Percentiles rank a stretch among this genome's conserved stretches.
These are phyloP conservation scores for Cnemophilus loriae DNA, from an alignment of 2,113 vertebrate species.

Conservation along the genomic window DNA sequence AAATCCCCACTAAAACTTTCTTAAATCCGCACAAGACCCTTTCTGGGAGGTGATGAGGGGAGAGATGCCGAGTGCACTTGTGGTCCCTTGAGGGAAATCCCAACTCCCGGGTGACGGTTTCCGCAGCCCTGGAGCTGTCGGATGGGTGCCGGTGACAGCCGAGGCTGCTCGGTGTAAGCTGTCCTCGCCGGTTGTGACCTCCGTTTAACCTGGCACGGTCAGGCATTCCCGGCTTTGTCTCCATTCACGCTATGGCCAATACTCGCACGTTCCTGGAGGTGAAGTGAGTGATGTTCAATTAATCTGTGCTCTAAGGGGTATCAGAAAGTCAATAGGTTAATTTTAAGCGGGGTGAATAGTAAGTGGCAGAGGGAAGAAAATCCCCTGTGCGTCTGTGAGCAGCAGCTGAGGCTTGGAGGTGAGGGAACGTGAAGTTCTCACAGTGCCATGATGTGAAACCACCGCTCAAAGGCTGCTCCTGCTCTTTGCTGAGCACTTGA, in stretches of 20 bases:
- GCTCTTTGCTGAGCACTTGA: background rate
- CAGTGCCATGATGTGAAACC: background rate
- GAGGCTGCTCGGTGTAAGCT: background rate
- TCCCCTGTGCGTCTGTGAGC: background rate
- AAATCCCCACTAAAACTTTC: background rate
- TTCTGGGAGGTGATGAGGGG: rapidly evolving
- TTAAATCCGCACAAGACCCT: background rate
- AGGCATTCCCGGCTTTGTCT: background rate
- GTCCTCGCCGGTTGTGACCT: background rate
- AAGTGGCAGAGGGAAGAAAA: background rate
- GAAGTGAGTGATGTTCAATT: conserved; percentile 12
- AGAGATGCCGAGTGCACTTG: background rate
- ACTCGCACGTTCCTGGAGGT: background rate
- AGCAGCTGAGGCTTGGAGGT: background rate
- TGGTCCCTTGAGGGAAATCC: background rate
- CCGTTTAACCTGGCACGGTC: background rate
- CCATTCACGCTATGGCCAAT: background rate
- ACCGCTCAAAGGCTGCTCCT: background rate
- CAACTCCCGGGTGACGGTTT: rapidly evolving
- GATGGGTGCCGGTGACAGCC: rapidly evolving
- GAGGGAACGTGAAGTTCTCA: background rate
- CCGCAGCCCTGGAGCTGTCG: background rate
- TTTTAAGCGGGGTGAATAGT: conserved; percentile 23
- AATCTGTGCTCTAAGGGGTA: conserved; percentile 23
- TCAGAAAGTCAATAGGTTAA: conserved; percentile 34